Evolutionary conservation across 2,113 vertebrate species (phyloP).

Genomic region (Passer domesticus): DNA sequence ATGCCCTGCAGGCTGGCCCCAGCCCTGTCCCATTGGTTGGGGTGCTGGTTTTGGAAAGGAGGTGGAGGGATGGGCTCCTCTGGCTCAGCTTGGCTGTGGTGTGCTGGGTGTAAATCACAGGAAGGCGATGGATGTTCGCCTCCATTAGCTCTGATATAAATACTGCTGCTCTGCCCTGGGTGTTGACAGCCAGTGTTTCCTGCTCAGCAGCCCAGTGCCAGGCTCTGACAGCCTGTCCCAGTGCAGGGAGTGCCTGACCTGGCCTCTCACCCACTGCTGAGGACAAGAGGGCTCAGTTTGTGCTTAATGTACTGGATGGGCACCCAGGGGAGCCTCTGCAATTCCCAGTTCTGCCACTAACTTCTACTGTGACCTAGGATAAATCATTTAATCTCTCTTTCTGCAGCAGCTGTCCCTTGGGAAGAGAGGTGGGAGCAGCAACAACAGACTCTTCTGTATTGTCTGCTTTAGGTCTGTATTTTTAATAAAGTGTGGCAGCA

Average conservation of each 20-base stretch:
- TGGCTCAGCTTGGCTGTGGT: not conserved
- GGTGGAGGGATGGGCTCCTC: not conserved
- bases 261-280: not conserved
- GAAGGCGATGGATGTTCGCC: fast-evolving
- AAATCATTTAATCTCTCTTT: not conserved
- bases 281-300: not conserved
- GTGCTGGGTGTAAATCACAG: not conserved
- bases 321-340: not conserved
- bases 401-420: not conserved
- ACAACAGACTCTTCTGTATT: not conserved
- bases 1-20: not conserved
- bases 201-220: not conserved
- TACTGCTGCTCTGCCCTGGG: not conserved
- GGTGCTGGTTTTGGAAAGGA: not conserved
- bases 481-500: not conserved
- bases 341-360: constrained; percentile 9
- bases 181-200: not conserved
- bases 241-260: not conserved
- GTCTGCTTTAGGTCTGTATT: not conserved
- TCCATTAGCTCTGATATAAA: not conserved
- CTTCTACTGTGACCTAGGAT: not conserved
- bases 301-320: not conserved
- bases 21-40: fast-evolving
- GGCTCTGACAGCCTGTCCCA: not conserved
- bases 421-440: not conserved